These are phyloP conservation scores for Leptarthrus brevirostris DNA, from an alignment of 2,888 invertebrate genomes.

Conservation along the genomic window DNA sequence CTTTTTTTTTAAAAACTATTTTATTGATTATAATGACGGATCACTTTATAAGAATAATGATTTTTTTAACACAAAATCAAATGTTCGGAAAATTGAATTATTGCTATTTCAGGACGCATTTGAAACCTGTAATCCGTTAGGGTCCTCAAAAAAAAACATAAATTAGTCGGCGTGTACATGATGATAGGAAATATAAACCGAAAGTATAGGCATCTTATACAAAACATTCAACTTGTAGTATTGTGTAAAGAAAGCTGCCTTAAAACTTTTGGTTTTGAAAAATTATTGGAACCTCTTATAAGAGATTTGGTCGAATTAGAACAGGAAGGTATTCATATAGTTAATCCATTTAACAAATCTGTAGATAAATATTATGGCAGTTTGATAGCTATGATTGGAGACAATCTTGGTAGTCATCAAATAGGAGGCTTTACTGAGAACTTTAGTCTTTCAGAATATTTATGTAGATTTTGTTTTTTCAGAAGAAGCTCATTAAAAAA, in stretches of 20 bases:
- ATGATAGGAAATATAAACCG: conserved; percentile 33
- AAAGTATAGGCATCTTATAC: conserved; percentile 14
- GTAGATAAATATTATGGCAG: conserved; percentile 12
- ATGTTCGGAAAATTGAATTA: background rate
- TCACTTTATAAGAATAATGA: background rate
- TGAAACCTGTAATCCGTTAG: conserved; percentile 51
- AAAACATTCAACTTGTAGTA: conserved; percentile 47
- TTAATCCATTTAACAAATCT: background rate
- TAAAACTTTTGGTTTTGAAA: conserved; percentile 48
- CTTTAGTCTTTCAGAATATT: conserved; percentile 50
- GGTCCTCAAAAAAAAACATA: conserved; percentile 52
- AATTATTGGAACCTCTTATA: conserved; percentile 47
- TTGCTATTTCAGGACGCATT: conserved; percentile 49
- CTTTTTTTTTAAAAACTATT: too few species aligned
- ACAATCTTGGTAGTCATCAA: conserved; percentile 55
- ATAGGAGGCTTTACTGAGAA: conserved; percentile 54
- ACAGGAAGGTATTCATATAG: conserved; percentile 43
- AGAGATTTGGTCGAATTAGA: conserved; percentile 51
- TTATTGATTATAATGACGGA: background rate
- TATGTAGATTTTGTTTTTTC: conserved; percentile 51
- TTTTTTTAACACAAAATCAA: too few species aligned
- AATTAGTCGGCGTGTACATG: conserved; percentile 51
- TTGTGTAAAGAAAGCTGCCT: conserved; percentile 50
- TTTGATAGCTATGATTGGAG: conserved; percentile 51
- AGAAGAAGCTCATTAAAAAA: conserved; percentile 3